Percentiles rank a stretch among this genome's conserved stretches.
Conservation (phyloP, 2,113 vertebrate genomes). For the Vulpes ferrilata region DNA sequence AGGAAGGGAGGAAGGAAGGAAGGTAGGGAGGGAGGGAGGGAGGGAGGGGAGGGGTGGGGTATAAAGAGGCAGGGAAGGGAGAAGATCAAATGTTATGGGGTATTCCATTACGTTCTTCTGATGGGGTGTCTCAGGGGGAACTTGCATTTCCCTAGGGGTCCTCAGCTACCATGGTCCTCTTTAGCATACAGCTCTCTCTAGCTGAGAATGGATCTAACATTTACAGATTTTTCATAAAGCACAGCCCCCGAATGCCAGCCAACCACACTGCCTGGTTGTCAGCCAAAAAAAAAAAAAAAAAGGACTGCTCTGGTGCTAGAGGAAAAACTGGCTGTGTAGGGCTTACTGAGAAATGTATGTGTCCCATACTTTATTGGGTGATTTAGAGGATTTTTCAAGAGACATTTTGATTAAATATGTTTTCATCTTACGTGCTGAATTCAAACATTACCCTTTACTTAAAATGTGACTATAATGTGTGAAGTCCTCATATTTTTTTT, state of each 20-base stretch:
- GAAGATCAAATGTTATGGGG: not conserved
- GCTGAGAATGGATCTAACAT: not conserved
- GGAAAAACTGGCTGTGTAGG: not conserved
- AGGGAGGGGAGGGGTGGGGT: too few species aligned
- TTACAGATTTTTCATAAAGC: slow-evolving; percentile 3
- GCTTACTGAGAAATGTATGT: not conserved
- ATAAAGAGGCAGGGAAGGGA: not conserved
- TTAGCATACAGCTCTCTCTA: not conserved
- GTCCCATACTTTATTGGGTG: not conserved
- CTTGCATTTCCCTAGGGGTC: not conserved
- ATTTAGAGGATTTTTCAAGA: slow-evolving; percentile 12
- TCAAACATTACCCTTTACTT: not conserved
- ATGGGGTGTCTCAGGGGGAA: not conserved
- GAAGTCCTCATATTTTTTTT: not conserved
- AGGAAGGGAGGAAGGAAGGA: not conserved
- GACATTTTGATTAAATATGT: not conserved
- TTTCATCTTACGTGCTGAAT: not conserved
- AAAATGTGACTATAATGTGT: not conserved
- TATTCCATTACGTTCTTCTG: not conserved
- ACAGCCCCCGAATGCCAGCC: not conserved
- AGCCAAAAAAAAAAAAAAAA: slow-evolving; percentile 21
- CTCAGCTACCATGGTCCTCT: not conserved
- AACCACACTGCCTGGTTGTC: not conserved
- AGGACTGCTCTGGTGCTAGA: not conserved
- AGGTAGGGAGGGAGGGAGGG: not conserved